Evolutionary conservation across 2,888 invertebrate species (phyloP).

Genomic region (Frankliniella fusca): DNA sequence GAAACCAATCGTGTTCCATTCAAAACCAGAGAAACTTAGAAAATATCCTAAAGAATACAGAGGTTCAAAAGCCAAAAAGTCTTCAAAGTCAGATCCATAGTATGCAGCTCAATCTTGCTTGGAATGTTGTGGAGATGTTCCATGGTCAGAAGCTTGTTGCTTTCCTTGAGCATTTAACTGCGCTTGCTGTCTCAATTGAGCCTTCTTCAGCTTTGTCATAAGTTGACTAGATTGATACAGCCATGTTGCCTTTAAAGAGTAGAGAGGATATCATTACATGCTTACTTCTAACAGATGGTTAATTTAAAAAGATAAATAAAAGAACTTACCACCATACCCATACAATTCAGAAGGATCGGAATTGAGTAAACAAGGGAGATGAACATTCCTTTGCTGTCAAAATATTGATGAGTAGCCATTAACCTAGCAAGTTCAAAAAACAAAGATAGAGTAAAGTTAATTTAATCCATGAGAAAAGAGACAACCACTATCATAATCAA

Average conservation of each 20-base stretch:
- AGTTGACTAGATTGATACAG: constrained; percentile 82
- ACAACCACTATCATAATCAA: constrained; percentile 29
- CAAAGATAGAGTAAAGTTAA: constrained; percentile 3
- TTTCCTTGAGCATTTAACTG: constrained; percentile 33
- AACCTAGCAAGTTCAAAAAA: constrained; percentile 48
- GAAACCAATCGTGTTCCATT: no score
- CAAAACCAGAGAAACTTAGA: no score
- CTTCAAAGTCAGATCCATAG: neutral
- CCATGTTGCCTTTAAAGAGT: constrained; percentile 72
- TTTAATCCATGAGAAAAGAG: constrained; percentile 21
- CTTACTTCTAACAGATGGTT: constrained; percentile 28
- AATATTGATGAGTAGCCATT: constrained; percentile 88
- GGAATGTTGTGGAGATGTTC: neutral
- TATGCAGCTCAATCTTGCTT: neutral
- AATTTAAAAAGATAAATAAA: constrained; percentile 1
- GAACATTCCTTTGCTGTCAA: constrained; percentile 88
- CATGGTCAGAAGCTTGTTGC: neutral
- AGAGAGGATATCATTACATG: constrained; percentile 20
- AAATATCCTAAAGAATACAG: neutral
- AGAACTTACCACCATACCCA: constrained; percentile 86
- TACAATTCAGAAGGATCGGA: constrained; percentile 85
- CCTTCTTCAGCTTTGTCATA: constrained; percentile 78
- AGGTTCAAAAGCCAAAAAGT: neutral
- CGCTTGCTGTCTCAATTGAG: constrained; percentile 66
- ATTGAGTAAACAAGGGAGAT: constrained; percentile 92